Conservation (phyloP, 2,113 vertebrate species). For the Pseudorasbora parva region DNA sequence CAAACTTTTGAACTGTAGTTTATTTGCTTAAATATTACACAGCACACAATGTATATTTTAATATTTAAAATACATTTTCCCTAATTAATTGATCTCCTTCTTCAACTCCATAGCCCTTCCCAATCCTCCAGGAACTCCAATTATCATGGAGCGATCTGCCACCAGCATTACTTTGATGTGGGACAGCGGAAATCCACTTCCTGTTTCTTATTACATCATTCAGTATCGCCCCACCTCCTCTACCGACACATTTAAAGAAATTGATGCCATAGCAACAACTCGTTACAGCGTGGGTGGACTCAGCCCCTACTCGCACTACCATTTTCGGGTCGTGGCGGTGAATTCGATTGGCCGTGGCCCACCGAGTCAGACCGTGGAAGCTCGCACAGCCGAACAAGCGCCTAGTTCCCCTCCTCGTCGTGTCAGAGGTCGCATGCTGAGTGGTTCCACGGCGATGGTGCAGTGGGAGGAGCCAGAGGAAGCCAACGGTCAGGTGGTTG, state of each 20-base stretch:
- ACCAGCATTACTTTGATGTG: conserved; percentile 98
- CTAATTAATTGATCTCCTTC: neutral
- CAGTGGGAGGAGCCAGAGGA: conserved; percentile 99
- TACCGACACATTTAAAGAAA: conserved; percentile 93
- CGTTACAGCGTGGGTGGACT: conserved; percentile 97
- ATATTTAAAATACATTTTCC: neutral
- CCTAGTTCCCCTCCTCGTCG: conserved; percentile 94
- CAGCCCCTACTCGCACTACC: conserved; percentile 96
- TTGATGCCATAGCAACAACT: conserved; percentile 95
- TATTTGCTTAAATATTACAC: no score
- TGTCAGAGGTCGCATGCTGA: conserved; percentile 96
- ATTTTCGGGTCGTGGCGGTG: conserved; percentile 93
- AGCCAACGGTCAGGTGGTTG: conserved; percentile 96
- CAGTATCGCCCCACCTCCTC: conserved; percentile 91
- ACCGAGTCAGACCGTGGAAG: conserved; percentile 89
- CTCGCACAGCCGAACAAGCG: conserved; percentile 94
- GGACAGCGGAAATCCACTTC: conserved; percentile 98
- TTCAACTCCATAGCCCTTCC: conserved; percentile 84
- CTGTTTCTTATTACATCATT: conserved; percentile 95
- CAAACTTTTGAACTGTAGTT: no score
- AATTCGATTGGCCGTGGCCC: conserved; percentile 96
- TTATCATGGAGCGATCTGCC: conserved; percentile 95
- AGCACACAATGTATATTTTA: neutral
- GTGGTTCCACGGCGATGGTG: conserved; percentile 94
- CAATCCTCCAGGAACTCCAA: conserved; percentile 88